Conservation (phyloP, 92 coral and sea anemone species). For the Muricea muricata region DNA sequence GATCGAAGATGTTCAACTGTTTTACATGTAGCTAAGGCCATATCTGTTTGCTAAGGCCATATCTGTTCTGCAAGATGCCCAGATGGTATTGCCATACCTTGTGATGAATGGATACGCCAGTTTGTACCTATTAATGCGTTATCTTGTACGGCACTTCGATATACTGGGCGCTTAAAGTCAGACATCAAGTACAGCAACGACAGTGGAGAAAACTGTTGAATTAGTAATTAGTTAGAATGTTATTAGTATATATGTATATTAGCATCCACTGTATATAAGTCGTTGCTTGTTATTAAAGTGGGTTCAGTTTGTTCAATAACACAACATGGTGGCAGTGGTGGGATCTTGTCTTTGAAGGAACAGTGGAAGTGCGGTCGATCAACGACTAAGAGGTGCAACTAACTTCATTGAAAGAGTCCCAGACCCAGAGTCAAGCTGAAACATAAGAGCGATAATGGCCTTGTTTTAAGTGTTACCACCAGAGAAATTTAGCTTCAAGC, state of each 20-base stretch:
- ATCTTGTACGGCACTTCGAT: background rate
- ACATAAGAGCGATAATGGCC: background rate
- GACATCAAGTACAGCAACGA: slow-evolving; percentile 14
- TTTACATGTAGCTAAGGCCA: slow-evolving; percentile 7
- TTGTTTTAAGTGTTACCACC: slow-evolving; percentile 26
- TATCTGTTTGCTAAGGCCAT: background rate
- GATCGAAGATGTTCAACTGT: slow-evolving; percentile 14
- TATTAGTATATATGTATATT: no score
- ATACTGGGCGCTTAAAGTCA: slow-evolving; percentile 20
- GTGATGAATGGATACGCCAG: slow-evolving; percentile 31
- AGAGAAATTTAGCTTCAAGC: slow-evolving; percentile 31
- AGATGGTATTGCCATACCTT: slow-evolving; percentile 29
- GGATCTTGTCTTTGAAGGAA: background rate
- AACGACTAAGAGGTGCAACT: slow-evolving; percentile 35
- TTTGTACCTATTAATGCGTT: background rate
- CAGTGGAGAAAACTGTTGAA: slow-evolving; percentile 8
- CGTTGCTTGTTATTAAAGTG: background rate
- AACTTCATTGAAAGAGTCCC: background rate
- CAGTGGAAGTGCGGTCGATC: slow-evolving; percentile 38
- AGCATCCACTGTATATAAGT: background rate
- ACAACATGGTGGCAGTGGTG: slow-evolving; percentile 32
- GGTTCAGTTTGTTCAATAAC: background rate
- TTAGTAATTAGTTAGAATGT: no score
- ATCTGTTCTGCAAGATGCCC: slow-evolving; percentile 31
- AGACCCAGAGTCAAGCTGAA: background rate